Base-by-base conservation (phyloP, 1,140 invertebrate genomes). In the Euwallacea similis region DNA sequence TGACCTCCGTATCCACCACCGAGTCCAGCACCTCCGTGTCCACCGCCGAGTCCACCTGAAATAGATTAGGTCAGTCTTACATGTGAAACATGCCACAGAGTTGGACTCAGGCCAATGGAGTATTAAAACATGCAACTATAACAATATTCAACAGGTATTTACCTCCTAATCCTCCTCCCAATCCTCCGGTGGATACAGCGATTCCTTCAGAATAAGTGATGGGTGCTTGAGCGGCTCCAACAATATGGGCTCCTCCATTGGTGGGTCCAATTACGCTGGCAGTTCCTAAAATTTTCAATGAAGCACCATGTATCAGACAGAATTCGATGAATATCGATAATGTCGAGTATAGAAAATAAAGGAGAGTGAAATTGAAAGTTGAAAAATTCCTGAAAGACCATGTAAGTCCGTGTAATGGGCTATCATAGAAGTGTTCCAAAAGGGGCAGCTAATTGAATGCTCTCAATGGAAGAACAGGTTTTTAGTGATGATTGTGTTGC, bases 191-290 rank as follows among this genome's bases (percentile, higher is more conserved):
- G 33, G 58, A 43, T 11, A 62, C 71, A 16, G 71, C 71, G 47
- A 68, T 16, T 47, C 71, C 71, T 67, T 72, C 71, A 62, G 71
- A 67, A 53, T 67, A 67, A 44, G 71, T 72, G 71, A 72, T 68
- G 46, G 71, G 71, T 33, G 65, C 71, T 72, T 72, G 71, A 42
- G 66, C 71, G 21, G 71, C 71, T 72, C 71, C 71, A 43, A 72
- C 71, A 33, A 72, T 65, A 21, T 72, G 58, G 50, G 71, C 71
- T 42, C 71, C 71, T 72, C 71, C 71, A 59, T 72, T 67, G 43
- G 71, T 72, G 64, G 71, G 71, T 72, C 71, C 71, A 63, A 72
- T 68, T 68, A 72, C 71, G 66, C 65, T 67, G 42, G 71, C 71
- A 13, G 71, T 72, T 72, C 71, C 71, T 71, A 65, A 47, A 58